Percentiles rank a stretch among this genome's conserved stretches.
phyloP scores from a whole-genome alignment of 2,888 invertebrate species.

The Eutolmus rufibarbis region DNA sequence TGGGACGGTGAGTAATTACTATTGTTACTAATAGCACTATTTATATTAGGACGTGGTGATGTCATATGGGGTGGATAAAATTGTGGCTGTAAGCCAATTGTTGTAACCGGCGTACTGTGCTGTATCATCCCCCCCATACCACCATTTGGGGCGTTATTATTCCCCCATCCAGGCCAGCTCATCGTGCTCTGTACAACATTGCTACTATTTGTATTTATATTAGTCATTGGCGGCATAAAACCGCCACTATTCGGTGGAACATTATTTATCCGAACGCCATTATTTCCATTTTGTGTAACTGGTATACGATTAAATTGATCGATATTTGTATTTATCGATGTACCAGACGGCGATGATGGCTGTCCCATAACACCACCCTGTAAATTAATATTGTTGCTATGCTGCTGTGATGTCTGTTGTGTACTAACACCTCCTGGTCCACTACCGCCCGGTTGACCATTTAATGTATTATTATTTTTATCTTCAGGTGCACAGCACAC shows the following conservation, averaged over 20 bases:
- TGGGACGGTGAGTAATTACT: constrained; percentile 60
- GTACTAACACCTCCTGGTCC: constrained; percentile 58
- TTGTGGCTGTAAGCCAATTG: constrained; percentile 51
- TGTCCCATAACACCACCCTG: constrained; percentile 41
- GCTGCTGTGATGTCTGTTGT: constrained; percentile 65
- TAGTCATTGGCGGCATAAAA: constrained; percentile 51
- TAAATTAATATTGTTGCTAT: constrained; percentile 41
- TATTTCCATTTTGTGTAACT: constrained; percentile 54
- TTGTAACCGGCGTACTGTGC: constrained; percentile 51
- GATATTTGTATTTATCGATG: constrained; percentile 61
- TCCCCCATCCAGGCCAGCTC: constrained; percentile 54
- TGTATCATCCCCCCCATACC: constrained; percentile 51
- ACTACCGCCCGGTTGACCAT: constrained; percentile 60
- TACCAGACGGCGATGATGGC: constrained; percentile 49
- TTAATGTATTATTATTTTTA: constrained; percentile 60
- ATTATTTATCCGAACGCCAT: constrained; percentile 61
- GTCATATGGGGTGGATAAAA: constrained; percentile 54
- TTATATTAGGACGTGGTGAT: constrained; percentile 53
- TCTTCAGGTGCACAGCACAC: constrained; percentile 87
- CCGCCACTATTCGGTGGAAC: constrained; percentile 56
- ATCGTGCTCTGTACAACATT: constrained; percentile 58
- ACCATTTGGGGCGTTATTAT: constrained; percentile 47
- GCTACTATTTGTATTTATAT: constrained; percentile 57
- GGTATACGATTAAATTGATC: constrained; percentile 62
- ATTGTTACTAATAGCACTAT: constrained; percentile 55